Percentiles rank a stretch among this genome's conserved stretches.
Conservation (phyloP, 2,113 vertebrate species). For the Casuarius casuarius region DNA sequence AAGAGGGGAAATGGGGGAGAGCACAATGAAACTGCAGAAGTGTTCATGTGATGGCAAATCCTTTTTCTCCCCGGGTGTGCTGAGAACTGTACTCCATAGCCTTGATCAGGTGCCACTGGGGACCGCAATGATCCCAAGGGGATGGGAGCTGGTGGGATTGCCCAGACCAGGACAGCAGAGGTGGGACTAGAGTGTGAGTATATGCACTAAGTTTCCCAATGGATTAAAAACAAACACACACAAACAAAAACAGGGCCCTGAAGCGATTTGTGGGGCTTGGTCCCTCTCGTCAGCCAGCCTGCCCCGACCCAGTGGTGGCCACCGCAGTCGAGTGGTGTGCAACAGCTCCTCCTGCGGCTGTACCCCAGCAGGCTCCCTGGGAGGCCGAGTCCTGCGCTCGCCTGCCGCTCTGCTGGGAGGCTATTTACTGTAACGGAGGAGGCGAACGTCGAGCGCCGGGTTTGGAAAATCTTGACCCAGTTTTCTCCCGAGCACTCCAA, state of each 20-base stretch:
- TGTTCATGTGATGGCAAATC: background rate
- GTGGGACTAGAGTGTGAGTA: background rate
- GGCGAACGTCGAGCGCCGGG: background rate
- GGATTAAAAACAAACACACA: background rate
- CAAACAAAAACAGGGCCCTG: no score
- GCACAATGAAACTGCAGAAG: background rate
- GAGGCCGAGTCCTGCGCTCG: background rate
- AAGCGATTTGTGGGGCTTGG: no score
- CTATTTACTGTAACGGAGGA: background rate
- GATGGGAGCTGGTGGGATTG: background rate
- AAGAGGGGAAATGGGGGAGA: background rate
- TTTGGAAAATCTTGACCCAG: constrained; percentile 8
- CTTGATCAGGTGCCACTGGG: background rate
- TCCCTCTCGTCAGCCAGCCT: background rate
- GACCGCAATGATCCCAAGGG: accelerated
- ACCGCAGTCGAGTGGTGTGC: background rate
- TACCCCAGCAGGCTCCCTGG: accelerated
- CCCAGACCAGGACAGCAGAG: background rate
- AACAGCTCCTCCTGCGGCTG: background rate
- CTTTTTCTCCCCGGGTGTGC: background rate
- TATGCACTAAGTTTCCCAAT: background rate
- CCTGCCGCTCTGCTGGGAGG: background rate
- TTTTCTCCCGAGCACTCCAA: constrained; percentile 2
- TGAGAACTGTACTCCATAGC: accelerated
- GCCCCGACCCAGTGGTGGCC: no score